These are phyloP conservation scores for Dicranocentrus wangi DNA, from an alignment of 2,888 invertebrate species.

Conservation along the genomic window DNA sequence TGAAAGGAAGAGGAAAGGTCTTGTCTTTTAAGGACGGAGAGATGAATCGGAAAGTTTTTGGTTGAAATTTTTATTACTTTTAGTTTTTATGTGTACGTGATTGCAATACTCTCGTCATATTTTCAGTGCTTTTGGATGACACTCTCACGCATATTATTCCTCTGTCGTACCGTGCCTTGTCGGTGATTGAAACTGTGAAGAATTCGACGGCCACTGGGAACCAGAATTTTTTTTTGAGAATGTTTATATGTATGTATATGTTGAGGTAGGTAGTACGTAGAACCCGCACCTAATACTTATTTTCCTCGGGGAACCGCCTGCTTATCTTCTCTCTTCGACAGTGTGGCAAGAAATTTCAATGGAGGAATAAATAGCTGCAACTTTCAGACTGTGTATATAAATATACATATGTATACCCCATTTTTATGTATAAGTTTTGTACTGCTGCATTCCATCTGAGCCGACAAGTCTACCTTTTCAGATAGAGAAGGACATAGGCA, in stretches of 20 bases:
- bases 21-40: neutral
- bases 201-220: conserved; percentile 23
- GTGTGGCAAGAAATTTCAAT: neutral
- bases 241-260: conserved; percentile 19
- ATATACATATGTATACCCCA: neutral
- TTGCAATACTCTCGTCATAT: conserved; percentile 46
- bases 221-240: too few species aligned
- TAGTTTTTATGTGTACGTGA: conserved; percentile 30
- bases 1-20: conserved; percentile 9
- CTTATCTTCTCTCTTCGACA: neutral
- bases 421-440: conserved; percentile 3
- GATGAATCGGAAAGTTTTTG: conserved; percentile 9
- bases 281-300: conserved; percentile 22
- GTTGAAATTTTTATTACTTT: conserved; percentile 53
- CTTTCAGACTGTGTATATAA: neutral
- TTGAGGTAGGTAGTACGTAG: conserved; percentile 48
- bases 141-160: conserved; percentile 3
- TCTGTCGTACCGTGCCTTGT: neutral
- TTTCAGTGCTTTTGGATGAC: conserved; percentile 43
- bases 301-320: conserved; percentile 44
- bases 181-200: conserved; percentile 18
- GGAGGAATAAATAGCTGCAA: conserved; percentile 6
- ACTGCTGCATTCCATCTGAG: too few species aligned
- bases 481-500: neutral
- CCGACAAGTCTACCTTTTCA: neutral